Evolutionary conservation across 2,888 invertebrate genomes (phyloP).

Genomic region (Pseudolycoriella hygida): DNA sequence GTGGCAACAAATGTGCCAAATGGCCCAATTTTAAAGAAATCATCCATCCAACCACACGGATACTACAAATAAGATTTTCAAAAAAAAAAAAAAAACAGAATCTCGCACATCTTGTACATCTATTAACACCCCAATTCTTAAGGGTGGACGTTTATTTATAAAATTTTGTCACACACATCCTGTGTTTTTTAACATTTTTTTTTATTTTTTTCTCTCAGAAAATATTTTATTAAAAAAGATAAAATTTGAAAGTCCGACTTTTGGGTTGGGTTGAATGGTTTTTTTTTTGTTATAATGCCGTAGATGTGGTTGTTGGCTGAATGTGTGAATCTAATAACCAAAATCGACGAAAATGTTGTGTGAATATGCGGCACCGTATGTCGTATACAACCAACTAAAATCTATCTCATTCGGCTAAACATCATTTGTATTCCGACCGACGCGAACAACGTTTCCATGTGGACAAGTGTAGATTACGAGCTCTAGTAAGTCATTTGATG

Average conservation of each 20-base stretch:
- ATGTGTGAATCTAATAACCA: no score
- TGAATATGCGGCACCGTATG: not conserved
- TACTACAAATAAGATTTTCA: conserved; percentile 1
- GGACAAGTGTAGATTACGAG: conserved; percentile 2
- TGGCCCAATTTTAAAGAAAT: conserved; percentile 5
- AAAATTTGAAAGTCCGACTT: conserved; percentile 1
- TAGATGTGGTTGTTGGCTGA: no score
- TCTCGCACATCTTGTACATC: conserved; percentile 5
- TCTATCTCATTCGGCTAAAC: no score
- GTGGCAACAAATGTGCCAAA: conserved; percentile 4
- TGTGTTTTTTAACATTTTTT: not conserved
- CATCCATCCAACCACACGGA: not conserved
- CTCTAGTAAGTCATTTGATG: not conserved
- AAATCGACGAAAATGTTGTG: not conserved
- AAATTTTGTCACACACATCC: not conserved
- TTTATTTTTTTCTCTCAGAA: not conserved
- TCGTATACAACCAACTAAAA: no score
- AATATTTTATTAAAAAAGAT: not conserved
- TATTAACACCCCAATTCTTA: conserved; percentile 4
- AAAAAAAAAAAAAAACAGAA: not conserved
- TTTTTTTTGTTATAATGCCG: no score
- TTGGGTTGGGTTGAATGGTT: not conserved
- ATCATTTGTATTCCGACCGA: conserved; percentile 1
- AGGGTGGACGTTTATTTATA: conserved; percentile 2
- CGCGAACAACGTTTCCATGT: not conserved